Evolutionary conservation across 2,888 invertebrate genomes (phyloP), one percentile per base, ranked within the genome.

Genomic region (Drosophila colorata): DNA sequence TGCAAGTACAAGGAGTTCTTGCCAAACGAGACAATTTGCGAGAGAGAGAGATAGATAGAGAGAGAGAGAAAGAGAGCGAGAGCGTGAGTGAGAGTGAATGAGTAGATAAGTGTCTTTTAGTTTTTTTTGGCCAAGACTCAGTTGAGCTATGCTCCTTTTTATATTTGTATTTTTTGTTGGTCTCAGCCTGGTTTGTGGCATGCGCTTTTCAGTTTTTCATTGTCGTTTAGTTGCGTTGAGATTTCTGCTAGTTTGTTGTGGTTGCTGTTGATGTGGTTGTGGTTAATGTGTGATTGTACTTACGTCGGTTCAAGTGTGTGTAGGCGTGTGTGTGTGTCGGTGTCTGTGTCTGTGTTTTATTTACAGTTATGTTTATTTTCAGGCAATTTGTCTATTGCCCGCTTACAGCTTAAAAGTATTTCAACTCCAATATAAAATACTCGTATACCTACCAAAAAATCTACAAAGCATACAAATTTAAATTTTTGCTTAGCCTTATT

Each of bases 1-100:
- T 88, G 88, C 86, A 88, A 88, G 77, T 71, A 71, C 80, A 65
- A 80, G 72, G 77, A 70, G 72, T 72, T 84, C 87, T 88, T 88
- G 87, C 80, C 68, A 80, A 74, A 67, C 56, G 56, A 48, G 59
- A 64, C 31, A 63, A 44, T 46, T 60, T 64, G 60, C 47, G 65
- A 78, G 48, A 58, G 33, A 59, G 69, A 48, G 46, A 58, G 28
- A 57, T 37, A 59, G 40, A 61, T 37, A 59, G 33, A 52, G 51
- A 56, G 31, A 76, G 35, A 59, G 25, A 65, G 25, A 41, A 25
- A 46, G 25, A 47, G 33, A 49, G 47, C 46, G 28, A 47, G 16
- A 48, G 46, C 48, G 20, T 43, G 56, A 38, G 44, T 33, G 20
- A 53, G 18, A 35, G 41, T 53, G 31, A 60, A 51, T 52, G 60